Conservation (phyloP, 2,888 invertebrate genomes). For the Anaspis maculata region DNA sequence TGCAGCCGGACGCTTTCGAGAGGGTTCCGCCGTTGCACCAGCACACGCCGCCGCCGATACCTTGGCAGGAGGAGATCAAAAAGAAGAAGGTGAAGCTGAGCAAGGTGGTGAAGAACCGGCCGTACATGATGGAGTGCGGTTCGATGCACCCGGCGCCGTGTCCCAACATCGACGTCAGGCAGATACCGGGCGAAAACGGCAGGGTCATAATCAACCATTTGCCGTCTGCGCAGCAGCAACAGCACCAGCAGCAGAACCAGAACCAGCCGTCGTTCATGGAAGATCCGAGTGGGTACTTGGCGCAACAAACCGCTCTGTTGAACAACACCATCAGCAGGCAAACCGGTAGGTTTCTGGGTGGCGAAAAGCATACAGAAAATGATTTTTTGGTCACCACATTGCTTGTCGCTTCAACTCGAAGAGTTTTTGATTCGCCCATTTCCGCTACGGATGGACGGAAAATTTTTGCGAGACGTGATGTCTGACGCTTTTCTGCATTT, state of each 20-base stretch:
- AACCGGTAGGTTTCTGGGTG: conserved; percentile 33
- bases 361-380: background rate
- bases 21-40: conserved; percentile 67
- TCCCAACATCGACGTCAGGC: conserved; percentile 53
- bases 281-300: conserved; percentile 83
- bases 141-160: conserved; percentile 41
- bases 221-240: conserved; percentile 26
- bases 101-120: conserved; percentile 49
- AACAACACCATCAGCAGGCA: conserved; percentile 75
- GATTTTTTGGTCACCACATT: background rate
- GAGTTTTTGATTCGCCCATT: no score
- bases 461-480: no score
- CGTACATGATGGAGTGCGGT: conserved; percentile 42
- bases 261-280: conserved; percentile 77
- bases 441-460: no score
- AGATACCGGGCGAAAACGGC: conserved; percentile 43
- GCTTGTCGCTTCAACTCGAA: no score
- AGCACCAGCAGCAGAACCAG: conserved; percentile 19
- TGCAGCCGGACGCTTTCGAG: conserved; percentile 46
- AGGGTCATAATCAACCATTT: conserved; percentile 34
- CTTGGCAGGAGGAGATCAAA: conserved; percentile 49
- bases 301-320: conserved; percentile 80
- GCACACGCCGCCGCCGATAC: conserved; percentile 50
- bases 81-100: conserved; percentile 50
- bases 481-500: no score